Evolutionary conservation across 2,888 invertebrate species (phyloP).

Genomic region (Zygaena filipendulae): DNA sequence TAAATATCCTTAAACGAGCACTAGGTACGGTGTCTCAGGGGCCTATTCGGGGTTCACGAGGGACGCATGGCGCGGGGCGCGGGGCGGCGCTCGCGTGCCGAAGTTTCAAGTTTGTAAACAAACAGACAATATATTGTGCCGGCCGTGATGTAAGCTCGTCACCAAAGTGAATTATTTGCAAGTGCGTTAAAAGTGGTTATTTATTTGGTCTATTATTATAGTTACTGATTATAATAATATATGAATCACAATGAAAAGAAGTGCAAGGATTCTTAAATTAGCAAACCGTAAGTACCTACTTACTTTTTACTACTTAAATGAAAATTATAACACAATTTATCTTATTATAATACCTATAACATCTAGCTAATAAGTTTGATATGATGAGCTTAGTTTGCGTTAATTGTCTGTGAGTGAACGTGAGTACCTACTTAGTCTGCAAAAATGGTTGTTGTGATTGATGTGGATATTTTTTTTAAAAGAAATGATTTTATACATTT

Average conservation of each 20-base stretch:
- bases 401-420: constrained; percentile 13
- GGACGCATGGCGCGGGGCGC: constrained; percentile 9
- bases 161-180: constrained; percentile 6
- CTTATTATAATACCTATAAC: constrained; percentile 12
- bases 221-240: constrained; percentile 5
- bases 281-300: constrained; percentile 10
- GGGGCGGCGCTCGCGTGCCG: constrained; percentile 8
- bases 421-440: constrained; percentile 12
- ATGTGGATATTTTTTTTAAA: constrained; percentile 14
- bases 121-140: constrained; percentile 8
- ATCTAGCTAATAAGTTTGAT: constrained; percentile 8
- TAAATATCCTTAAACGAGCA: constrained; percentile 9
- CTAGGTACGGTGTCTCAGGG: too few species aligned
- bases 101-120: constrained; percentile 10
- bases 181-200: constrained; percentile 5
- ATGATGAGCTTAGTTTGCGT: constrained; percentile 11
- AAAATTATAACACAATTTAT: constrained; percentile 10
- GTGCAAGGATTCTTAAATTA: constrained; percentile 15
- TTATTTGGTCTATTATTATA: constrained; percentile 6
- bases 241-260: constrained; percentile 14
- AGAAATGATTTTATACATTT: constrained; percentile 13
- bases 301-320: constrained; percentile 12
- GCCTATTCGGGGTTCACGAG: constrained; percentile 8
- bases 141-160: constrained; percentile 8
- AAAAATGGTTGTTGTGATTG: constrained; percentile 13